Percentiles rank a stretch among this genome's conserved stretches.
These are phyloP conservation scores for Lagopus muta DNA, from an alignment of 2,113 vertebrate species.

Conservation along the genomic window DNA sequence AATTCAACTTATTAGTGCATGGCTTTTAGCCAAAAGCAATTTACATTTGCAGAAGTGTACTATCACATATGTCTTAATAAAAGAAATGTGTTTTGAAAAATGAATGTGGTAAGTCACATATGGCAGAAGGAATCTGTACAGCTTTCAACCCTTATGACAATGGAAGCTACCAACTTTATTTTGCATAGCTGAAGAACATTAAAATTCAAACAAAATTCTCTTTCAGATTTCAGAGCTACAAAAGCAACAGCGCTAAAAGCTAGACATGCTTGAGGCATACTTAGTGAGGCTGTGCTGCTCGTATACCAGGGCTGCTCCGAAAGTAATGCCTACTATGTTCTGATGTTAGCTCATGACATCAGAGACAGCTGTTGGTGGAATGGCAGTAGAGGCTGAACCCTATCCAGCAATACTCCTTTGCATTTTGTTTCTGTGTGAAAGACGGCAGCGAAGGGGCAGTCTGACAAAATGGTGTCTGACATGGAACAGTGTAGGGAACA, in stretches of 20 bases:
- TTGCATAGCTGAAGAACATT: constrained; percentile 60
- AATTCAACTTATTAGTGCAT: constrained; percentile 78
- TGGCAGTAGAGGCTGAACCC: background rate
- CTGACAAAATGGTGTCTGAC: background rate
- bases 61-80: constrained; percentile 83
- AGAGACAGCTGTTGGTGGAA: background rate
- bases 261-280: constrained; percentile 27
- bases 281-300: background rate
- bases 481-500: no score
- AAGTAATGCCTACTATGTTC: background rate
- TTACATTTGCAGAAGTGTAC: constrained; percentile 77
- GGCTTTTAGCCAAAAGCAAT: constrained; percentile 83
- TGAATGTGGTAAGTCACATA: constrained; percentile 81
- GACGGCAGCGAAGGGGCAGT: background rate
- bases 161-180: constrained; percentile 65
- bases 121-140: constrained; percentile 74
- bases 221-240: constrained; percentile 62
- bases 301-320: background rate
- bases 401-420: background rate
- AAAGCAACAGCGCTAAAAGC: constrained; percentile 35
- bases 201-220: constrained; percentile 72
- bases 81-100: constrained; percentile 78
- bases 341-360: background rate
- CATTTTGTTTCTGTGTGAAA: background rate
- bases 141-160: constrained; percentile 74